phyloP scores from a whole-genome alignment of 2,888 invertebrate genomes.

The Lasioglossum morio region DNA sequence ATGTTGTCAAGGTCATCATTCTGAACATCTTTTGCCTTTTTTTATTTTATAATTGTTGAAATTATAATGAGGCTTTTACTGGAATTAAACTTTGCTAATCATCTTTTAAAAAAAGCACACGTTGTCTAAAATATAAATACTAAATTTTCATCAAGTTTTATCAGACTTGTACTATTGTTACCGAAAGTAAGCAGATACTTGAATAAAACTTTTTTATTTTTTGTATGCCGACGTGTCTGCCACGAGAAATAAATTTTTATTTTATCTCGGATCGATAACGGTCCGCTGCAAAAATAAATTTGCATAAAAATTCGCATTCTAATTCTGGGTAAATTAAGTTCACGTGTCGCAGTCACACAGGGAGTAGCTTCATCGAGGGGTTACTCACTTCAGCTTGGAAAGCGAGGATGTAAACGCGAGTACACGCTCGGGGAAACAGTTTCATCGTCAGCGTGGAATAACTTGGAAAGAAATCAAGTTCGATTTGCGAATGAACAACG shows the following conservation, averaged over 20 bases:
- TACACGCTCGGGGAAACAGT: background rate
- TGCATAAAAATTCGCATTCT: background rate
- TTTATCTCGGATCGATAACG: background rate
- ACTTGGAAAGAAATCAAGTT: constrained; percentile 10
- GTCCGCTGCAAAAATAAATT: background rate
- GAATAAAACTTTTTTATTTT: background rate
- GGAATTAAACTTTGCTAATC: too few species aligned
- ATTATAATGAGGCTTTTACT: too few species aligned
- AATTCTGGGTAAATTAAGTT: background rate
- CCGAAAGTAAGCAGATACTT: background rate
- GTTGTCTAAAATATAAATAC: background rate
- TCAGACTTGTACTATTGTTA: background rate
- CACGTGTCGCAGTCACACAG: background rate
- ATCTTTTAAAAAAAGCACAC: background rate
- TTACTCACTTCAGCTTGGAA: background rate
- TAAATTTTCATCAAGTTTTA: background rate
- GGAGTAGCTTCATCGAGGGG: background rate
- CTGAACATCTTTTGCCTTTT: too few species aligned
- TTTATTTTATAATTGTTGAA: too few species aligned
- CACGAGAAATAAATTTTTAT: background rate
- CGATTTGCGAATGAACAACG: background rate
- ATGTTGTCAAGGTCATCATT: too few species aligned
- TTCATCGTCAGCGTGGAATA: background rate
- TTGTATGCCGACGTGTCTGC: background rate
- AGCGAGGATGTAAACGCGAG: background rate